Conservation (phyloP, 1,140 invertebrate genomes). For the Scaptomyza graminum region DNA sequence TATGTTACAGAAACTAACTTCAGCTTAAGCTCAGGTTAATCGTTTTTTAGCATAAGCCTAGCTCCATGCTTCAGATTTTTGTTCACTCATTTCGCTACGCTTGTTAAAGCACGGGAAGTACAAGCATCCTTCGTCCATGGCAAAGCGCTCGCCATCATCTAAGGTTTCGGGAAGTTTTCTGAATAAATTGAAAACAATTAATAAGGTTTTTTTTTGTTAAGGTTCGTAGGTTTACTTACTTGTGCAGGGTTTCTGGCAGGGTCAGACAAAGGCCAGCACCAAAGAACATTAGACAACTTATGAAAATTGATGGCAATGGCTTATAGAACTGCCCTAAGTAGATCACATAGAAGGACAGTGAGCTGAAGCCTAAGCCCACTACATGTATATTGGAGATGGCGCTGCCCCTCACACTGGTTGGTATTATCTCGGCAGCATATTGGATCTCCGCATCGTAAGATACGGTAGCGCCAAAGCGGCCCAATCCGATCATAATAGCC, state of each 20-base stretch:
- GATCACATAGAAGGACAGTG: slow-evolving; percentile 74
- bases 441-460: slow-evolving; percentile 87
- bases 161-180: slow-evolving; percentile 85
- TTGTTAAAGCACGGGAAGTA: slow-evolving; percentile 74
- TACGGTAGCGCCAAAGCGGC: slow-evolving; percentile 87
- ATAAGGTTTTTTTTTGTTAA: neutral
- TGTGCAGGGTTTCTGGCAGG: slow-evolving; percentile 86
- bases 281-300: slow-evolving; percentile 85
- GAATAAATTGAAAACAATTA: neutral
- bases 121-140: slow-evolving; percentile 84
- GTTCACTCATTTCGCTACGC: slow-evolving; percentile 37
- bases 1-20: slow-evolving; percentile 60
- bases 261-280: slow-evolving; percentile 85
- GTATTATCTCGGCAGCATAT: slow-evolving; percentile 88
- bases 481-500: slow-evolving; percentile 83
- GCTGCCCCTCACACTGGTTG: slow-evolving; percentile 86
- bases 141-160: slow-evolving; percentile 86
- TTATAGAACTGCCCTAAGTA: slow-evolving; percentile 84
- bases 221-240: slow-evolving; percentile 47
- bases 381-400: slow-evolving; percentile 86
- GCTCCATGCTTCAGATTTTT: slow-evolving; percentile 57
- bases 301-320: slow-evolving; percentile 85
- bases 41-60: neutral
- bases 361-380: slow-evolving; percentile 84
- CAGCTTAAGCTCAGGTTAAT: slow-evolving; percentile 34